Conservation (phyloP, 2,113 vertebrate genomes). For the Stegastes partitus region DNA sequence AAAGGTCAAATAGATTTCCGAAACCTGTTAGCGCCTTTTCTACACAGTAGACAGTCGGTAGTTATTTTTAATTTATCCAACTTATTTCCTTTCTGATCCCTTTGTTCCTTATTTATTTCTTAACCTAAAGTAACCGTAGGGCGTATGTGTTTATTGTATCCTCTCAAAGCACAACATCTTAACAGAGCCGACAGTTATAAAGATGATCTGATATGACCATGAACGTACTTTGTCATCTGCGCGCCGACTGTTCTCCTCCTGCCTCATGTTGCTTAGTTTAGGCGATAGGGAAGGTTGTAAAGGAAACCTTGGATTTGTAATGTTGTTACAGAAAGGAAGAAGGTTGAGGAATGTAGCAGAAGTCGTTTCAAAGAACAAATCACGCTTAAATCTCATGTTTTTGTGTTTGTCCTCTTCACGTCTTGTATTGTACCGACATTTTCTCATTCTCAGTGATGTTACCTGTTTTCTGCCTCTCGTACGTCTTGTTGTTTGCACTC, state of each 20-base stretch:
- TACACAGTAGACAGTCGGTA: slow-evolving; percentile 22
- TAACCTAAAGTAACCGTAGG: slow-evolving; percentile 8
- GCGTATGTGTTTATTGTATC: slow-evolving; percentile 21
- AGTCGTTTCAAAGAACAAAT: slow-evolving; percentile 23
- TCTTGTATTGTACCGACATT: not conserved
- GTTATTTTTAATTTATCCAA: slow-evolving; percentile 21
- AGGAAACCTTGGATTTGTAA: slow-evolving; percentile 22
- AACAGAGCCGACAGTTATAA: not conserved
- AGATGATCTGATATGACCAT: slow-evolving; percentile 24
- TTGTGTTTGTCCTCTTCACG: not conserved
- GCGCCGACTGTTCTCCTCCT: slow-evolving; percentile 26
- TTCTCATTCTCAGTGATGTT: not conserved
- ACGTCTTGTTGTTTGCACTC: slow-evolving; percentile 26
- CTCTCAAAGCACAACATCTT: slow-evolving; percentile 64
- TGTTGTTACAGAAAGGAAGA: slow-evolving; percentile 13
- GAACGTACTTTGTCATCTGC: slow-evolving; percentile 38
- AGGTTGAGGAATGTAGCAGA: slow-evolving; percentile 58
- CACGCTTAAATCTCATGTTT: not conserved
- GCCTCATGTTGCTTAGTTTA: slow-evolving; percentile 14
- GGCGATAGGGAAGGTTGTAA: slow-evolving; percentile 22
- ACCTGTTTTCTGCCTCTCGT: slow-evolving; percentile 15
- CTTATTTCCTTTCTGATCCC: not conserved
- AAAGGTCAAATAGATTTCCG: slow-evolving; percentile 43
- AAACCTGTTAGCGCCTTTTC: slow-evolving; percentile 27
- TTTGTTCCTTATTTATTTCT: slow-evolving; percentile 30